Conservation (phyloP, 1,140 invertebrate genomes). For the Drosophila willistoni region DNA sequence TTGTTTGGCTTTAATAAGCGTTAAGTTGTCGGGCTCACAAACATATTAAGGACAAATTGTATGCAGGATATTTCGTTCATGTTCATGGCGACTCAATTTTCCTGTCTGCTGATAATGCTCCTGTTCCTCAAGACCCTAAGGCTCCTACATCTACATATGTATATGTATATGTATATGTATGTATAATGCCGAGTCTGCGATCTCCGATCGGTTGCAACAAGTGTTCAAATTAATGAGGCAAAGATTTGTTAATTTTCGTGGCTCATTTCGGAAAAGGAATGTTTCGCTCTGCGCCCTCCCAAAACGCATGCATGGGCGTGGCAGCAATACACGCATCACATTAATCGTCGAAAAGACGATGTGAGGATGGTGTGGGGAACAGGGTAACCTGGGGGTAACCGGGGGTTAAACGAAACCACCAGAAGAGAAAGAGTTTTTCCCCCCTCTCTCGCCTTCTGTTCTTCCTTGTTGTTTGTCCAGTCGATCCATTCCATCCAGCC, state of each 20-base stretch:
- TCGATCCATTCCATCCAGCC: not conserved
- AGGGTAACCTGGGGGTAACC: no score
- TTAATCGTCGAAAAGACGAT: slow-evolving; percentile 61
- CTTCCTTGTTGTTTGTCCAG: slow-evolving; percentile 38
- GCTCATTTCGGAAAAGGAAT: slow-evolving; percentile 53
- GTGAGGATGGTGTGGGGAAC: no score
- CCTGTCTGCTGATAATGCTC: slow-evolving; percentile 15
- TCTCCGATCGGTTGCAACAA: slow-evolving; percentile 44
- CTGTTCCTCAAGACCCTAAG: slow-evolving; percentile 3
- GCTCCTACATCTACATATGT: no score
- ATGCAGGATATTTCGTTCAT: slow-evolving; percentile 24
- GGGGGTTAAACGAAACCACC: slow-evolving; percentile 29
- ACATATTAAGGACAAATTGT: slow-evolving; percentile 64
- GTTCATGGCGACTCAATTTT: slow-evolving; percentile 64
- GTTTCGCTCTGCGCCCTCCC: slow-evolving; percentile 10
- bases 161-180: no score
- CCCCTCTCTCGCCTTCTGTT: slow-evolving; percentile 26
- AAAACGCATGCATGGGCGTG: slow-evolving; percentile 32
- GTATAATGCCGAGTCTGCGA: slow-evolving; percentile 22
- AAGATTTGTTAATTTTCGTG: slow-evolving; percentile 80
- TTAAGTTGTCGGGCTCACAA: slow-evolving; percentile 68
- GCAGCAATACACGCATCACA: slow-evolving; percentile 50
- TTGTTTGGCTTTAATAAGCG: slow-evolving; percentile 73
- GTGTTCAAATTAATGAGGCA: slow-evolving; percentile 78
- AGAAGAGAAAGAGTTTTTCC: slow-evolving; percentile 33